Conservation (phyloP, 2,888 invertebrate species). For the Bruchidius siliquastri region DNA sequence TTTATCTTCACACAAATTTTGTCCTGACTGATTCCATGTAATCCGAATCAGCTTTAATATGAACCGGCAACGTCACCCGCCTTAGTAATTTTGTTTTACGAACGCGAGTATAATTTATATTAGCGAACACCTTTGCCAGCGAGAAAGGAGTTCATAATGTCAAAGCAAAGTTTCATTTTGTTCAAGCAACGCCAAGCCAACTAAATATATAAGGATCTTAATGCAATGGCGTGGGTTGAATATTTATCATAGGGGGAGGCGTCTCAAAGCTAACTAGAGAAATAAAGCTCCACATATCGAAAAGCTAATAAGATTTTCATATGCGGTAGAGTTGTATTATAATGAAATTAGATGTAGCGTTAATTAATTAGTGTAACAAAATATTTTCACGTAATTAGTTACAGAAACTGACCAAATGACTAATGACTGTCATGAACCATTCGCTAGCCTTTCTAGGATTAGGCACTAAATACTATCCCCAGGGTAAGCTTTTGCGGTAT, state of each 20-base stretch:
- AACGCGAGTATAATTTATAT: slow-evolving; percentile 45
- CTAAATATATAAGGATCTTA: slow-evolving; percentile 39
- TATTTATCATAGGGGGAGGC: not conserved
- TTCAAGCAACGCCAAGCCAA: slow-evolving; percentile 22
- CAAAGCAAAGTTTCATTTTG: slow-evolving; percentile 48
- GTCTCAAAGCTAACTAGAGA: not conserved
- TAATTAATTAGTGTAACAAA: too few relatives aligned
- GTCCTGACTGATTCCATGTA: not conserved
- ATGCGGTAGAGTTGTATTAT: too few relatives aligned
- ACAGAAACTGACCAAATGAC: too few relatives aligned
- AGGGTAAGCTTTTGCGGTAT: too few relatives aligned
- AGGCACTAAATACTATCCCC: too few relatives aligned
- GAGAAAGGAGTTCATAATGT: slow-evolving; percentile 46
- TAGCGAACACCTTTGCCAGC: slow-evolving; percentile 44
- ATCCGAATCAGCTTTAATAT: slow-evolving; percentile 9
- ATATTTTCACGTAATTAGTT: too few relatives aligned
- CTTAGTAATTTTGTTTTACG: slow-evolving; percentile 38
- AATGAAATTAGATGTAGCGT: too few relatives aligned
- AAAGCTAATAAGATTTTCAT: too few relatives aligned
- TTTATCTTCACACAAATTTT: not conserved
- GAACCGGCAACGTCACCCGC: slow-evolving; percentile 14
- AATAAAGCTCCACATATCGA: too few relatives aligned
- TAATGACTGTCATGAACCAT: too few relatives aligned
- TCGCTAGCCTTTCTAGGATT: too few relatives aligned
- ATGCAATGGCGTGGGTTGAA: slow-evolving; percentile 16